Percentiles rank a stretch among this genome's conserved stretches.
Evolutionary conservation across 2,888 invertebrate genomes (phyloP).

Genomic region (Malacosoma neustria): DNA sequence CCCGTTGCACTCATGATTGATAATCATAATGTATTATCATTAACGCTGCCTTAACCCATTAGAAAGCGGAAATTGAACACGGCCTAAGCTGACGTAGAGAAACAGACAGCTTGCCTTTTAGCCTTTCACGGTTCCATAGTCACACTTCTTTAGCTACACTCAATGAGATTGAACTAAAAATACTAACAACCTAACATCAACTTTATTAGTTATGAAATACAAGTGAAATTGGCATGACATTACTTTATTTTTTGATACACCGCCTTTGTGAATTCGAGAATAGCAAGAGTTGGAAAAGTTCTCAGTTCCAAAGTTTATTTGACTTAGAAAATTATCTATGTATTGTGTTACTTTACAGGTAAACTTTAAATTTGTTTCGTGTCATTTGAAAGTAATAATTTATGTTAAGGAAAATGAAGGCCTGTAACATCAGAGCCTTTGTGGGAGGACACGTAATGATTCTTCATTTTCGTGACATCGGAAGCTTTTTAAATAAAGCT

Average conservation of each 20-base stretch:
- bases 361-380: slow-evolving; percentile 26
- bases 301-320: slow-evolving; percentile 37
- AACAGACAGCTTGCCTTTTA: slow-evolving; percentile 22
- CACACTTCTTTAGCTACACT: slow-evolving; percentile 22
- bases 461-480: neutral
- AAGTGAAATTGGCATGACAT: slow-evolving; percentile 8
- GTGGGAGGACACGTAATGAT: slow-evolving; percentile 1
- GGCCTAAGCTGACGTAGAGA: slow-evolving; percentile 15
- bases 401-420: neutral
- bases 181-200: slow-evolving; percentile 7
- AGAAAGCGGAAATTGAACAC: slow-evolving; percentile 23
- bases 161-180: slow-evolving; percentile 13
- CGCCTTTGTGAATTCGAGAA: slow-evolving; percentile 44
- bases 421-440: neutral
- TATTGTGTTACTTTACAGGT: slow-evolving; percentile 29
- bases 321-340: slow-evolving; percentile 35
- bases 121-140: slow-evolving; percentile 27
- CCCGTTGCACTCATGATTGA: too few species aligned
- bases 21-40: too few species aligned
- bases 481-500: too few species aligned
- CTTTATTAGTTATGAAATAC: slow-evolving; percentile 5
- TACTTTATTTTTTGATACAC: slow-evolving; percentile 21
- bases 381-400: slow-evolving; percentile 15
- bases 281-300: slow-evolving; percentile 32
- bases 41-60: too few species aligned